Conservation (phyloP, 1,140 invertebrate genomes). For the Muscidifurax raptorellus region DNA sequence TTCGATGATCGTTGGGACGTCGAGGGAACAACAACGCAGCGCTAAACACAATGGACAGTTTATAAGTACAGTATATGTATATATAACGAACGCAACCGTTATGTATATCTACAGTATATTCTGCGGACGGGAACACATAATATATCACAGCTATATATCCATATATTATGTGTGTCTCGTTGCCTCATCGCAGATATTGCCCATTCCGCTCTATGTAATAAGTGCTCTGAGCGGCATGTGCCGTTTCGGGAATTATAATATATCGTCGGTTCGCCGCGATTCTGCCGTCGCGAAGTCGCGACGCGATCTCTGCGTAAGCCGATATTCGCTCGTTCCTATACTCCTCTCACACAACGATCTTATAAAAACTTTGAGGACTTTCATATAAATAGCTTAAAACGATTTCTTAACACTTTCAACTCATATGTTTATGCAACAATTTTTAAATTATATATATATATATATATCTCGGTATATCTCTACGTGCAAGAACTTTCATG, state of each 20-base stretch:
- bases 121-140: neutral
- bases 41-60: conserved; percentile 22
- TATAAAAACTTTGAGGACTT: no score
- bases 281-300: neutral
- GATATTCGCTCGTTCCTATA: no score
- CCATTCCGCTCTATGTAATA: neutral
- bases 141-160: neutral
- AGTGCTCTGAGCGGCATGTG: neutral
- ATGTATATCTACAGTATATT: conserved; percentile 23
- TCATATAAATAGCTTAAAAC: no score
- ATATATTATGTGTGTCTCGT: neutral
- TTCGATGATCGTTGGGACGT: neutral
- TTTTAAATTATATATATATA: no score
- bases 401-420: no score
- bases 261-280: neutral
- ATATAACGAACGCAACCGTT: conserved; percentile 37
- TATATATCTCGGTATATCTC: no score
- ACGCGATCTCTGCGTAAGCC: neutral
- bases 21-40: conserved; percentile 28
- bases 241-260: conserved; percentile 1
- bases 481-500: no score
- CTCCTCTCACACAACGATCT: no score
- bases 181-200: neutral
- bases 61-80: neutral
- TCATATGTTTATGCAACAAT: no score